Base-by-base conservation (phyloP, 2,113 vertebrate species). In the Telmatochromis sp. region DNA sequence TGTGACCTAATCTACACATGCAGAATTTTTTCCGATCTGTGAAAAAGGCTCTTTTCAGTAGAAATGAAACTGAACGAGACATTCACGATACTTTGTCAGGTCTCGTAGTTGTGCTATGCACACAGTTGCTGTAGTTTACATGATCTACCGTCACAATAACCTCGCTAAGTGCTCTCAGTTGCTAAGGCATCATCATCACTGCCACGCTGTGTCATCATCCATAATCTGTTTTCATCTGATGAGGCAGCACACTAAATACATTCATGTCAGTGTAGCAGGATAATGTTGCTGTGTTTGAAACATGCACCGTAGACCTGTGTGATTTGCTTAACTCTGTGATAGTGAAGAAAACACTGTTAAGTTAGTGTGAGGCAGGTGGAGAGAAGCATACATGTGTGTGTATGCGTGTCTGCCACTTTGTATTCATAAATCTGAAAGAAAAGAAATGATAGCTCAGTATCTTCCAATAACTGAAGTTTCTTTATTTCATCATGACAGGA, bases 151-250 rank as follows among this genome's bases (percentile, higher is more conserved):
- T 81, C 63, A 60, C 45, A 89, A 47, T 85, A 45, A 65, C 71
- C 3, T 54, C 21, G 14, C 31, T n/a, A n/a, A 53, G 45, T 78
- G 71, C 31, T 28, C 68, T 17, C 55, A 73, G 50, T 71, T 79
- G 73, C 80, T 86, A 65, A 78, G 71, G 42, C 85, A 78, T 71
- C 73, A 78, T 47, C 50, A 47, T 58, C 28, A 17, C 21, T 57
- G n/a, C 11, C 21, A 23, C 45, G 1, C 81, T 65, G 37, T 79
- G 71, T 86, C 54, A 65, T 81, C 81, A 79, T 86, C 65, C 35
- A 68, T 87, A 54, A 90, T 90, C 73, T 87, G 21, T 80, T 88
- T 79, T 90, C 63, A 84, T 86, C 12, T 86, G 80, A 89, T 82
- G 54, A 80, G 87, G 71, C 63, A 68, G 80, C 63, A 83, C 15